These are phyloP conservation scores for Actenoides lindsayi DNA, from an alignment of 2,113 vertebrate genomes.

Conservation along the genomic window DNA sequence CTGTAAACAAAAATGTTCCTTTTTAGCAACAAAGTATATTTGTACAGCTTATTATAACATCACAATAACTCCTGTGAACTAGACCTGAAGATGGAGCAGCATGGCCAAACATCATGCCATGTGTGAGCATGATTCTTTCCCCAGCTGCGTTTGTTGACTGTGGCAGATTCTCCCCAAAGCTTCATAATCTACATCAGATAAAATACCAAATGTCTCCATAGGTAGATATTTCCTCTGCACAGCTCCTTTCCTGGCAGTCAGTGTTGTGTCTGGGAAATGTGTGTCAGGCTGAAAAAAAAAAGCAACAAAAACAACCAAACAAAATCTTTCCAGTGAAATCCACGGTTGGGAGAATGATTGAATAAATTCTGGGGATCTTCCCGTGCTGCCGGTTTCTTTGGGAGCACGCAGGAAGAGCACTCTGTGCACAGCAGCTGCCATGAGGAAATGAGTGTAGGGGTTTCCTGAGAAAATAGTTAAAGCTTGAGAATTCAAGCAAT, in stretches of 20 bases:
- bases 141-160: not conserved
- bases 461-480: not conserved
- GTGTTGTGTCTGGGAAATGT: not conserved
- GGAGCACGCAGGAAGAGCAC: not conserved
- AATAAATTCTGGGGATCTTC: not conserved
- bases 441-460: not conserved
- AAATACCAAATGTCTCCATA: not conserved
- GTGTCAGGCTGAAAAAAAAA: not conserved
- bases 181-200: not conserved
- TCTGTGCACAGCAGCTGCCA: not conserved
- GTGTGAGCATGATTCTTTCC: not conserved
- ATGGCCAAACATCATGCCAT: not conserved
- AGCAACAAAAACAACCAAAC: not conserved
- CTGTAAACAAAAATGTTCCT: not conserved
- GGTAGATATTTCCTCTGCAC: not conserved
- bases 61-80: not conserved
- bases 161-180: not conserved
- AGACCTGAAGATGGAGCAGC: not conserved
- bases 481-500: not conserved
- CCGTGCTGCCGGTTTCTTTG: accelerated
- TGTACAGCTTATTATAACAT: not conserved
- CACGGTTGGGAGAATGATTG: not conserved
- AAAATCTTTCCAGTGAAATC: not conserved
- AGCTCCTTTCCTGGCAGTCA: not conserved
- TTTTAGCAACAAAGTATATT: not conserved